Base-by-base conservation (phyloP, 2,888 invertebrate species). In the Thalpophila matura region DNA sequence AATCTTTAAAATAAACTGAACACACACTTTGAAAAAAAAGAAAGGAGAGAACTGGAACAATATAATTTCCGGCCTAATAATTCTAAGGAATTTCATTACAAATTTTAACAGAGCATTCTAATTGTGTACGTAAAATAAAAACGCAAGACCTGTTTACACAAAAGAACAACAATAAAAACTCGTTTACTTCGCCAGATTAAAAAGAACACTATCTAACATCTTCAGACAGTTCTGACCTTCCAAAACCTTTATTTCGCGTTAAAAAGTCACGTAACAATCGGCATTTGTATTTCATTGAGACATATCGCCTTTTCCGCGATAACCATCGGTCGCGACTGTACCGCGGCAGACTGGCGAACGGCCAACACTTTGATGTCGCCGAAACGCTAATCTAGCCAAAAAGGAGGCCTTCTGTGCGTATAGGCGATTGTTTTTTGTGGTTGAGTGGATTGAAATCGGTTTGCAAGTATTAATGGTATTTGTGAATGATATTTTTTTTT, bases 311-410 rank as follows among this genome's bases (percentile, higher is more conserved):
- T 56, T 60, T 51, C 38, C 20, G 33, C 33, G 77, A 72, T 76
- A 76, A 35, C 27, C n/a, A 72, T 76, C 73, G 73, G 24, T 3
- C 50, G 26, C 38, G 77, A 59, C n/a, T 59, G 56, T 74, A 73
- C 78, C 6, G 24, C 38, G 35, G 6, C 46, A 50, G 55, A 65
- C 62, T 80, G 79, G 79, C 80, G 46, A 35, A 37, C 57, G 42
- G 72, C 81, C 81, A 81, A 66, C 26, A 14, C 68, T 81, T 81
- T 81, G 80, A 82, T 78, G 78, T 80, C 74, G 63, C 76, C 78
- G 76, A 64, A 61, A 42, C 65, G 73, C 63, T 67, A 68, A 78
- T 78, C 76, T 79, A 75, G 79, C 78, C 81, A 78, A 78, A 80
- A 63, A 33, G 26, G 33, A 31, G 45, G 56, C 64, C 77, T 46